Evolutionary conservation across 2,113 vertebrate genomes (phyloP).

Genomic region (Paedocypris sp.): DNA sequence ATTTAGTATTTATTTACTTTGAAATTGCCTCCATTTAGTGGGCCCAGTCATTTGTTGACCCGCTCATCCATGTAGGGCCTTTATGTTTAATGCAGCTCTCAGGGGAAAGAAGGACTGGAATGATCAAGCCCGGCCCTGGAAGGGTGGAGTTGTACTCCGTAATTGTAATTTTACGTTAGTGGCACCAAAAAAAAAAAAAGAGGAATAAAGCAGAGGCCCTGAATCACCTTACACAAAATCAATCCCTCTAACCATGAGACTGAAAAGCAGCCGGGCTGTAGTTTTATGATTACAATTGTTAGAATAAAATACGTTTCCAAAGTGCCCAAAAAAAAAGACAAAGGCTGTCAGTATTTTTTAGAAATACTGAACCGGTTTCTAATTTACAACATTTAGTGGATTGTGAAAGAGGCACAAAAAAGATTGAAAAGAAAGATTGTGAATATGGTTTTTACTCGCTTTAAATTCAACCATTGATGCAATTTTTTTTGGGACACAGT

Average conservation of each 20-base stretch:
- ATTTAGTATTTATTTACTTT: no score
- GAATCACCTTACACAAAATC: constrained; percentile 35
- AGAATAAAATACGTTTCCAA: no score
- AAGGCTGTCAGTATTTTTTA: no score
- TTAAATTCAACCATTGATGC: no score
- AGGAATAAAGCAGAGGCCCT: constrained; percentile 28
- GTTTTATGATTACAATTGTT: constrained; percentile 2
- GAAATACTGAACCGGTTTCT: no score
- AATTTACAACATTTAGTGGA: no score
- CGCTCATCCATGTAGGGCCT: constrained; percentile 69
- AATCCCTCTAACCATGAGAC: constrained; percentile 14
- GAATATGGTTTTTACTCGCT: no score
- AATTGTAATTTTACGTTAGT: constrained; percentile 50
- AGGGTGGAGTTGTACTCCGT: constrained; percentile 55
- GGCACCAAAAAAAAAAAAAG: constrained; percentile 24
- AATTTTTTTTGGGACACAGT: no score
- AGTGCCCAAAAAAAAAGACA: no score
- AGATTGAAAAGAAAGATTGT: no score
- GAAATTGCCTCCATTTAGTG: constrained; percentile 59
- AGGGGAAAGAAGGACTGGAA: constrained; percentile 41
- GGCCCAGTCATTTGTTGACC: constrained; percentile 71
- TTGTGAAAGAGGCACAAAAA: no score
- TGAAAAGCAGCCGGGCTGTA: neutral
- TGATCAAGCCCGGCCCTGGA: constrained; percentile 43
- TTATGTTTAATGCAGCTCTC: constrained; percentile 72